Percentiles rank a stretch among this genome's conserved stretches.
Conservation (phyloP, 2,888 invertebrate species). For the Drosophila histrio region DNA sequence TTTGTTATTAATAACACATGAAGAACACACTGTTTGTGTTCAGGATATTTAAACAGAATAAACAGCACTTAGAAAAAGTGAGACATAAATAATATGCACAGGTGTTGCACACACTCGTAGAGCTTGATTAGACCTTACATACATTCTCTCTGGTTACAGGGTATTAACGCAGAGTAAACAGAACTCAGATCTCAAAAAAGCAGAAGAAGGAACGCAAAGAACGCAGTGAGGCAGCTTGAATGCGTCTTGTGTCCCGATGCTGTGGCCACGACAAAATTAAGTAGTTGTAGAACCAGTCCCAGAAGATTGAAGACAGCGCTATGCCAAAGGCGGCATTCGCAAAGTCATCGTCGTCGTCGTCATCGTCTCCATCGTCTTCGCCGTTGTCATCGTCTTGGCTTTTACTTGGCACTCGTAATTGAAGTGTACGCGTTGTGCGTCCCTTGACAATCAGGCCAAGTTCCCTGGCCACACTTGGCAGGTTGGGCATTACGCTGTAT, state of each 20-base stretch:
- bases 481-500: conserved; percentile 68
- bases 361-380: background rate
- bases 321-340: conserved; percentile 41
- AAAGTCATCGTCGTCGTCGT: conserved; percentile 21
- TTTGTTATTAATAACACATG: no score
- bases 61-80: no score
- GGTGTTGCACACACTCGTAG: no score
- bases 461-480: conserved; percentile 55
- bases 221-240: conserved; percentile 28
- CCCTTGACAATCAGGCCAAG: conserved; percentile 57
- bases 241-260: conserved; percentile 5
- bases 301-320: conserved; percentile 55
- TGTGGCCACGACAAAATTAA: conserved; percentile 64
- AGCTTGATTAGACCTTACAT: background rate
- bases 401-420: conserved; percentile 63
- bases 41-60: no score
- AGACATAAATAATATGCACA: no score
- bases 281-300: conserved; percentile 76
- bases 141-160: background rate
- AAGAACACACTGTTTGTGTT: no score
- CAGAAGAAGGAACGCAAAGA: conserved; percentile 56
- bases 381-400: conserved; percentile 30
- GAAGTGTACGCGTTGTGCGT: conserved; percentile 67
- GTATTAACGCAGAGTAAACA: conserved; percentile 32
- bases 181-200: conserved; percentile 54